Base-by-base conservation (phyloP, 35 echinoderm and acorn worm genomes). In the Lytechinus pictus region DNA sequence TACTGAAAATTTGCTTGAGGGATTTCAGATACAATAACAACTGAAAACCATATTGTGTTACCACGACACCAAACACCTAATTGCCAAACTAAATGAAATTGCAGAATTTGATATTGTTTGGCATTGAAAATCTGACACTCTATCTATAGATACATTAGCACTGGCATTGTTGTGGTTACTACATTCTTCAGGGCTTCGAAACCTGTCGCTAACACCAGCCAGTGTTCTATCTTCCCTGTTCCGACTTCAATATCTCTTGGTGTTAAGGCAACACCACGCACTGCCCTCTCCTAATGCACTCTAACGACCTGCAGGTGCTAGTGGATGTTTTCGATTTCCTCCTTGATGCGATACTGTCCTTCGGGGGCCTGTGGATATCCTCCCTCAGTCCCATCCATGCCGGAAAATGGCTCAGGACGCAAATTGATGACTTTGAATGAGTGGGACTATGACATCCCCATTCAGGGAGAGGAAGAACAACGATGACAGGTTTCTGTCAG, bases 291-390 rank as follows among this genome's bases (percentile, higher is more conserved):
- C 44, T 27, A 90, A 90, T 10, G 88, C 88, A 14, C 88, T 90
- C n/a, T 52, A 90, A 90, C 88, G 11, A 90, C 88, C 52, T 90
- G 28, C 88, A 90, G 88, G 88, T 90, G 88, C 88, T 54, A 52
- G 88, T 90, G 88, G 88, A 90, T 90, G 88, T 90, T 90, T 90
- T 90, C 24, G 28, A 90, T 90, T 90, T 90, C 88, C 88, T 54
- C 52, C 29, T 54, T 90, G 88, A 90, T 90, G 24, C 44, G 52
- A 51, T 90, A 52, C 29, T 90, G 52, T 90, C 88, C 88, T 90
- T 27, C 27, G 16, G 88, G 27, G 88, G 19, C 66, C 66, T 79
- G 66, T 24, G n/a, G 66, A 79, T 79, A 24, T 79, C 66, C 66
- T 79, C 66, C 66, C 14, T 3, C 66, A 16, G 66, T 79, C 66